Percentiles rank a stretch among this genome's conserved stretches.
Conservation (phyloP, 2,888 invertebrate species). For the Scrobipalpa costella region DNA sequence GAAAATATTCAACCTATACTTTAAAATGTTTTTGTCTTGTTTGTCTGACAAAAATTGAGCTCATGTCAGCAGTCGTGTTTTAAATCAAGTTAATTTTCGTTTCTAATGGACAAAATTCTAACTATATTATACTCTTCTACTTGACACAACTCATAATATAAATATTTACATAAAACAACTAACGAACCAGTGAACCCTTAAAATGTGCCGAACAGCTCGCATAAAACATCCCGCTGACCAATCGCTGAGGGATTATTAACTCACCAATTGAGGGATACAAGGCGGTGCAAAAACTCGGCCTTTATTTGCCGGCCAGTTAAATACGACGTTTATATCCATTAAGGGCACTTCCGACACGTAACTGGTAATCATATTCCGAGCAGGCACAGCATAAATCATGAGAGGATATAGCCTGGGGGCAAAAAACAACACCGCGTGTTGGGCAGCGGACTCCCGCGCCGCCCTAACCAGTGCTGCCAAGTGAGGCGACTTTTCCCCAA, state of each 20-base stretch:
- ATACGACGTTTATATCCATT: constrained; percentile 77
- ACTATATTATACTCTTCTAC: too few relatives aligned
- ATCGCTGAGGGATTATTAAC: constrained; percentile 37
- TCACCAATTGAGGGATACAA: constrained; percentile 50
- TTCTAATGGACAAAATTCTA: too few relatives aligned
- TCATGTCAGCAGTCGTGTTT: too few relatives aligned
- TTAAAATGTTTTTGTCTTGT: too few relatives aligned
- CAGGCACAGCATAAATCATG: constrained; percentile 76
- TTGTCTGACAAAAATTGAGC: too few relatives aligned
- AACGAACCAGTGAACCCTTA: constrained; percentile 10
- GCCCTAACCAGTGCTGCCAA: too few relatives aligned
- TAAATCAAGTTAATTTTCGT: too few relatives aligned
- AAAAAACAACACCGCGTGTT: too few relatives aligned
- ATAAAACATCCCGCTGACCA: constrained; percentile 12
- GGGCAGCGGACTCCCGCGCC: too few relatives aligned
- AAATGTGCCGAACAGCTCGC: not conserved
- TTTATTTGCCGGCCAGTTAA: constrained; percentile 64
- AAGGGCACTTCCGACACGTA: constrained; percentile 73
- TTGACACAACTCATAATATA: too few relatives aligned
- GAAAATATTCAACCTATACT: too few relatives aligned
- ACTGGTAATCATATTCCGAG: constrained; percentile 72
- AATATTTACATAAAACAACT: not conserved
- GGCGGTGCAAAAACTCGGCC: constrained; percentile 45
- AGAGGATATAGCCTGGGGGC: constrained; percentile 53
- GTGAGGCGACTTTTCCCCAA: too few relatives aligned